phyloP scores from a whole-genome alignment of 2,113 vertebrate genomes.

The Pygathrix nemaeus region DNA sequence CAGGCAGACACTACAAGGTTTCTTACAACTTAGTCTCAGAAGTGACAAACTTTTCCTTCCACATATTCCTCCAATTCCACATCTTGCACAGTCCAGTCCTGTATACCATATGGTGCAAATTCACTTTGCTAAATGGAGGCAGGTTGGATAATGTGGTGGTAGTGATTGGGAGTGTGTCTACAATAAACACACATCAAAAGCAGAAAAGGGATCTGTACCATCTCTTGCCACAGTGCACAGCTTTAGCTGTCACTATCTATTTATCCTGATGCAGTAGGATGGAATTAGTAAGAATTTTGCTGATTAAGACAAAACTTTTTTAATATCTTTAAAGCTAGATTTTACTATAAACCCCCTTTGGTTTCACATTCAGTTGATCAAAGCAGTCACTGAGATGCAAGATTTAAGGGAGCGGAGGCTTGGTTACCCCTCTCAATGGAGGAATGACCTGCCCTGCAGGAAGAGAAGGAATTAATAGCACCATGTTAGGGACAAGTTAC shows the following conservation, averaged over 20 bases:
- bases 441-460: no score
- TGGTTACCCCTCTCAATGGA: not conserved
- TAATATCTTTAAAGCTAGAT: not conserved
- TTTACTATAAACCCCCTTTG: not conserved
- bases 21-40: not conserved
- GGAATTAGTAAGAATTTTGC: not conserved
- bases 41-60: not conserved
- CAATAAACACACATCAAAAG: not conserved
- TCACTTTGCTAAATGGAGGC: not conserved
- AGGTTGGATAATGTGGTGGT: not conserved
- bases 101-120: not conserved
- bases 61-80: not conserved
- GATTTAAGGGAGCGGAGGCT: not conserved
- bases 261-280: not conserved
- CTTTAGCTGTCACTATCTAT: not conserved
- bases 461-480: not conserved
- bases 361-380: not conserved
- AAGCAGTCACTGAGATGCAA: not conserved
- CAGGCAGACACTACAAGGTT: not conserved
- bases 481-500: not conserved
- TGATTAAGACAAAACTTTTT: not conserved
- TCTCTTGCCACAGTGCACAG: not conserved
- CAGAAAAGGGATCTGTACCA: not conserved
- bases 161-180: not conserved
- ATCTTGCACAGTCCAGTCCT: not conserved